Evolutionary conservation across 2,113 vertebrate genomes (phyloP), one percentile per base, ranked within the genome.

Genomic region (Sylvilagus bachmani): DNA sequence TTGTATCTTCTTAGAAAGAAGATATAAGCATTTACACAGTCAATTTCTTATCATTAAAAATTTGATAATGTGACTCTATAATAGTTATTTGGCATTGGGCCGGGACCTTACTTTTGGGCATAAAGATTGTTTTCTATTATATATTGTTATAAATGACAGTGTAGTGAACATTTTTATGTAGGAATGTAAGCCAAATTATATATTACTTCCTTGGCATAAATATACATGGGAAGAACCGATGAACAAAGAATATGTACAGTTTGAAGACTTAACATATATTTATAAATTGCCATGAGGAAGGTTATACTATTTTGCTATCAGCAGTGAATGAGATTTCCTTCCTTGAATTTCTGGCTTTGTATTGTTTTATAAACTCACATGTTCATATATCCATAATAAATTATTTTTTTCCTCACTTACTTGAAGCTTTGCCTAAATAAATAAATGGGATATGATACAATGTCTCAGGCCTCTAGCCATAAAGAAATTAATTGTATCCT

Each of bases 401-500:
- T 86, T 95, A 0, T 29, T 93, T 95, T 75, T 93, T 83, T 44
- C 19, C 38, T 70, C 90, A 77, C 33, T 94, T 82, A 25, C 53
- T 91, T 94, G 67, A 91, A 73, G 49, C 27, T 36, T 93, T 69
- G 71, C 33, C 25, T 55, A 89, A 53, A 71, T 92, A 89, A 53
- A 71, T 92, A 75, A 71, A 49, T 90, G 36, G 44, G 17, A 66
- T 89, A 86, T 86, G 10, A 92, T 94, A 31, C 5, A 51, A 3
- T 94, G n/a, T 82, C 86, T 77, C 13, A 91, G 62, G 33, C 11
- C 67, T 96, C 91, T 87, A 84, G 8, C 92, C 17, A 89, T 81
- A 90, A 92, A 87, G 11, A 89, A 86, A 92, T 91, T 80, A 55
- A 96, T 95, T 95, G 31, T 44, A 77, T 82, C 97, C 82, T 4